Base-by-base conservation (phyloP, 2,797 vertebrate species). In the Echeneis naucrates region DNA sequence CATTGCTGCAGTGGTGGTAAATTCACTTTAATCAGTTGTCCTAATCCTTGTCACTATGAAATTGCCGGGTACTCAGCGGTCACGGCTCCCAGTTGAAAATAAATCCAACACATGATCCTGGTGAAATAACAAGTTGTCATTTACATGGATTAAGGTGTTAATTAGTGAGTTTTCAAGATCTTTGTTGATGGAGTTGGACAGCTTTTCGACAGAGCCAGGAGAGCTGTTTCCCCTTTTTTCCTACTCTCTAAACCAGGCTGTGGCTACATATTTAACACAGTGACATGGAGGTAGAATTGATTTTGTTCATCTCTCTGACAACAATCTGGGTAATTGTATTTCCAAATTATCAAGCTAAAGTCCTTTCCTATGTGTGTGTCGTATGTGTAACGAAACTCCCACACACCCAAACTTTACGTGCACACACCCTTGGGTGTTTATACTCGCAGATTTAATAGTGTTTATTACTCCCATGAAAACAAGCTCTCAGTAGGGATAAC, bases 391-490 rank as follows among this genome's bases (percentile, higher is more conserved):
- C 33, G n/a, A 38, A 48, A n/a, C 24, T 54, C 30, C 13, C 8
- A 38, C 14, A 58, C 21, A 52, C 38, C 5, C 12, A 68, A 33
- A 27, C 45, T 6, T 27, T 5, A 51, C 33, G 44, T 23, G n/a
- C 26, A 33, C 17, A 44, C 55, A 17, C 70, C 42, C 8, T 23
- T 19, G 30, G n/a, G 33, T 73, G 65, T 62, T 69, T 70, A 32
- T 48, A 5, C 40, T 16, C 19, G 16, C 72, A 55, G 53, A 72
- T 56, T 72, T 6, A 61, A 57, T n/a, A 56, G 40, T 71, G 69
- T 61, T 80, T 64, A 78, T 60, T 56, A 21, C 7, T 53, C 54
- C 16, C 21, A 19, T 27, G 16, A 47, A 53, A 6, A 27, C 30
- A n/a, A 50, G 17, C 40, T 58, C 23, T 63, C 37, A 54, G 42